Base-by-base conservation (phyloP, 2,888 invertebrate species). In the Lydus trimaculatus region DNA sequence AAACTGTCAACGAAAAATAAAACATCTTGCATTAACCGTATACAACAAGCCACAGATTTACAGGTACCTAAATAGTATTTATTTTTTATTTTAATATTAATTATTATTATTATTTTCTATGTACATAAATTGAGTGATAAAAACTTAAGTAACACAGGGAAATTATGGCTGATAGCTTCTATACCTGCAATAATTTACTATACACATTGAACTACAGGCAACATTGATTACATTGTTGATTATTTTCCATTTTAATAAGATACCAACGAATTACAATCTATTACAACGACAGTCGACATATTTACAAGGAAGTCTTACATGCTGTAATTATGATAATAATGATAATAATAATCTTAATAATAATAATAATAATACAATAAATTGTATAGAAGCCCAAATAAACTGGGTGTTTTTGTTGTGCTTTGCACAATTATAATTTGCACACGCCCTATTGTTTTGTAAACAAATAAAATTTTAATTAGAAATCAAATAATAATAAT, bases 181-280 rank as follows among this genome's bases (percentile, higher is more conserved):
- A 82, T 80, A 82, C 81, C 81, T 83, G 84, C 83, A 84, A 84
- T 85, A 84, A 85, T 83, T 84, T 85, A 84, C 84, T 85, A 85
- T 84, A 84, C 84, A 80, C 82, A 84, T 84, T 84, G 80, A 85
- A 82, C 83, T 84, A 84, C 84, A 83, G 81, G 84, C 84, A 84
- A 85, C 84, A 84, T 83, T 83, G 82, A 84, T 77, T 80, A 81
- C 81, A 84, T 79, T 80, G 80, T 80, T 81, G 81, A 36, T 36
- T 13, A 36, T 36, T 13, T n/a, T 9, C 1, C 7, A 13, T n/a
- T 17, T 39, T 17, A 43, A 43, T 43, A n/a, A 43, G 79, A 80
- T 82, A 83, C 81, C 82, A 83, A 82, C 82, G 81, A 81, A 81
- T 84, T 84, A 84, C 79, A 80, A 81, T 75, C 82, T 83, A 84